Evolutionary conservation across 2,797 vertebrate species (phyloP).

Genomic region (Takifugu rubripes): DNA sequence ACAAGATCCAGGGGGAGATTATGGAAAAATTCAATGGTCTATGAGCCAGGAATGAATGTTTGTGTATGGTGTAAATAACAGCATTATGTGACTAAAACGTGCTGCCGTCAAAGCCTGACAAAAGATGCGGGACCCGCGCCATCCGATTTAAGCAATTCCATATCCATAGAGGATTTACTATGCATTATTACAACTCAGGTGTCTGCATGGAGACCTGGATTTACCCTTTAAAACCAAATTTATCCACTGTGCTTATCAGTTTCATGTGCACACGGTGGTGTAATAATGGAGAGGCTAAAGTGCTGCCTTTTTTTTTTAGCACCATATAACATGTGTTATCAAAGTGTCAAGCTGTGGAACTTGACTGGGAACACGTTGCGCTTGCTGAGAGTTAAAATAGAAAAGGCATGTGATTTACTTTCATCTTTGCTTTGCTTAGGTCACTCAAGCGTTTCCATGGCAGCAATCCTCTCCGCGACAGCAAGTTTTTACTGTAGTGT

Average conservation of each 20-base stretch:
- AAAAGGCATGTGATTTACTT: conserved; percentile 67
- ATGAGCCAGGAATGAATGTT: too few relatives aligned
- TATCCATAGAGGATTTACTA: background rate
- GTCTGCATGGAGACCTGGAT: background rate
- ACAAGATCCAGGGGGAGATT: too few relatives aligned
- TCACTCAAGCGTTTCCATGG: conserved; percentile 86
- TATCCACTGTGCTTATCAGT: conserved; percentile 9
- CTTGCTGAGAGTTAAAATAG: background rate
- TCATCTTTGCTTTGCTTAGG: conserved; percentile 64
- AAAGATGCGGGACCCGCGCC: too few relatives aligned
- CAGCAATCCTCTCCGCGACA: conserved; percentile 77
- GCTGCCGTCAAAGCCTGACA: too few relatives aligned
- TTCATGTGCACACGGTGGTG: background rate
- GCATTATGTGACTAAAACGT: too few relatives aligned
- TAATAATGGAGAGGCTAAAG: conserved; percentile 13
- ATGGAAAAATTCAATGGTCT: too few relatives aligned
- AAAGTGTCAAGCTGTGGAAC: background rate
- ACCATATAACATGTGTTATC: background rate
- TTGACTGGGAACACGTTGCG: background rate
- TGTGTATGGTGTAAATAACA: too few relatives aligned
- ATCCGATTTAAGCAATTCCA: background rate
- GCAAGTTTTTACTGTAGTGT: conserved; percentile 77
- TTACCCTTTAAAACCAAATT: conserved; percentile 11
- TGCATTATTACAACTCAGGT: conserved; percentile 19
- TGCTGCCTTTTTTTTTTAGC: background rate